These are phyloP conservation scores for Malthinus seriepunctatus DNA, from an alignment of 2,888 invertebrate genomes.

Conservation along the genomic window DNA sequence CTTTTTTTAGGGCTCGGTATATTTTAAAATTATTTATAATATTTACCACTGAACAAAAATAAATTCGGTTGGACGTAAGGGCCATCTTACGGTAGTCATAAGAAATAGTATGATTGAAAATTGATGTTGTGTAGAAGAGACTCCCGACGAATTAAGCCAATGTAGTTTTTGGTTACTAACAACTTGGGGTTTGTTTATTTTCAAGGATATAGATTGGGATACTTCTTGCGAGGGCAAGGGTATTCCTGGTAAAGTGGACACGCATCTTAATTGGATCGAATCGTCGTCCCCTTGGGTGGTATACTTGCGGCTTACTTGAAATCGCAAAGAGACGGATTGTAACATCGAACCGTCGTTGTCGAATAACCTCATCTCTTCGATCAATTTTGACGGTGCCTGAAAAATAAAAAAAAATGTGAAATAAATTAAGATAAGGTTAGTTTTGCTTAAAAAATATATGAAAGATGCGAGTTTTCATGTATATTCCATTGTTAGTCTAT, in stretches of 20 bases:
- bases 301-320: constrained; percentile 27
- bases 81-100: constrained; percentile 22
- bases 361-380: constrained; percentile 23
- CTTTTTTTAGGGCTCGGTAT: not conserved
- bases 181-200: constrained; percentile 20
- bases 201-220: constrained; percentile 18
- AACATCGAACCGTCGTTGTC: constrained; percentile 23
- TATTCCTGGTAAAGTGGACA: constrained; percentile 26
- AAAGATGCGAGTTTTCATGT: constrained; percentile 17
- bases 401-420: constrained; percentile 15
- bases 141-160: constrained; percentile 23
- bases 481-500: constrained; percentile 21
- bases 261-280: constrained; percentile 23
- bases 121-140: constrained; percentile 7
- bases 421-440: constrained; percentile 21
- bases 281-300: constrained; percentile 23
- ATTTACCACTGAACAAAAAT: constrained; percentile 3
- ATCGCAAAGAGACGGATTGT: constrained; percentile 23
- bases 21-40: not conserved
- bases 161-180: constrained; percentile 26
- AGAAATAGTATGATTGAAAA: constrained; percentile 10
- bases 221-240: constrained; percentile 23
- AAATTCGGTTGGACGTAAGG: constrained; percentile 6
- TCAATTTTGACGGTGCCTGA: constrained; percentile 24
- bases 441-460: constrained; percentile 25